Base-by-base conservation (phyloP, 1,140 invertebrate genomes). In the Tenebrio molitor region DNA sequence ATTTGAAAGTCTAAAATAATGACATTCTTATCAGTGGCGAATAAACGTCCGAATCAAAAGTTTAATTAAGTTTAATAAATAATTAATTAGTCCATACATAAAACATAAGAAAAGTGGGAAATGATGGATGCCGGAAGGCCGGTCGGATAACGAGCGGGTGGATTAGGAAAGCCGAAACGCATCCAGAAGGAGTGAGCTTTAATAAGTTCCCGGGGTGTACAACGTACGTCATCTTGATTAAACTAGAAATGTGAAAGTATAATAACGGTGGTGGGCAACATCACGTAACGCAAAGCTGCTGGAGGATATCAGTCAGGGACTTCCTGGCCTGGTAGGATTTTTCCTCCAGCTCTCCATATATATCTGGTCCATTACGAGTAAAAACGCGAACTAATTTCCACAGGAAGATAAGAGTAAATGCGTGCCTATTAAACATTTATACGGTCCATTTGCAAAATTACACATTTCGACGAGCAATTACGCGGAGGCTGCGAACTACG, bases 401-500 rank as follows among this genome's bases (percentile, higher is more conserved):
- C 63, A 34, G 33, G 63, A 46, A 67, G 33, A 72, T 46, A 67
- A 53, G 70, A 63, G 70, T 53, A 58, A 72, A 72, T 62, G 70
- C 70, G 42, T 62, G 21, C 42, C 23, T 72, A 72, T 72, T 72
- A 72, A 72, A 72, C 70, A 72, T 72, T 72, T 72, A 72, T 72
- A 66, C 63, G 70, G 62, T 72, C 70, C 70, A 72, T 72, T 72
- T 72, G 70, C 42, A 72, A 72, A 72, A 72, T 72, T 72, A 72
- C 70, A 72, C 70, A 72, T 72, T 72, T 72, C 70, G 63, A 72
- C 70, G 70, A 65, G 70, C 70, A 72, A 72, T 72, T 72, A 72
- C 44, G 50, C 36, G 44, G 62, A 72, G 44, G 63, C 70, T 72
- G 70, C 64, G 33, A 72, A 72, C 25, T 66, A 62, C 39, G 63